These are phyloP conservation scores for Pelvicachromis taeniatus DNA, from an alignment of 2,113 vertebrate species.

Conservation along the genomic window DNA sequence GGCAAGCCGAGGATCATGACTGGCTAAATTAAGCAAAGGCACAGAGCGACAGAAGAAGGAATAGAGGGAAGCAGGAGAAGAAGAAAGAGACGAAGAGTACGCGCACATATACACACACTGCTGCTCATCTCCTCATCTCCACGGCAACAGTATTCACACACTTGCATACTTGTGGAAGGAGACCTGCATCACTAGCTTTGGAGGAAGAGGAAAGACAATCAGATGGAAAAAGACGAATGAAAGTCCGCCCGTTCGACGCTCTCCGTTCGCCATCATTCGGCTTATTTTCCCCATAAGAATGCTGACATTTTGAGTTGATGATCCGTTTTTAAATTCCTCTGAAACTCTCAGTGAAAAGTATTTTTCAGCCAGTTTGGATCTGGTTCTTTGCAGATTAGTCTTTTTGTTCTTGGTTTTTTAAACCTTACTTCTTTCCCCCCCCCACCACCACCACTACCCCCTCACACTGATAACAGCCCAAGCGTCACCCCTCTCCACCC, in stretches of 20 bases:
- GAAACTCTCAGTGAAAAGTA: not conserved
- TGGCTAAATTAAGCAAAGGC: slow-evolving; percentile 41
- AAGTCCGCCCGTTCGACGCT: not conserved
- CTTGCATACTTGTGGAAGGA: slow-evolving; percentile 49
- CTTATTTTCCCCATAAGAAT: not conserved
- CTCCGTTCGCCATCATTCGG: slow-evolving; percentile 21
- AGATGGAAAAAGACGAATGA: slow-evolving; percentile 43
- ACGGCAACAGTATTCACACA: slow-evolving; percentile 63
- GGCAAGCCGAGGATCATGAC: slow-evolving; percentile 44
- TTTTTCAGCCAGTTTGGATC: not conserved
- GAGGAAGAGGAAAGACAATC: slow-evolving; percentile 33
- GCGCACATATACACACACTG: not conserved
- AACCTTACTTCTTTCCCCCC: not conserved
- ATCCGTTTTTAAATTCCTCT: not conserved
- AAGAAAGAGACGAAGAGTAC: slow-evolving; percentile 38
- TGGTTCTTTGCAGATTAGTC: not conserved
- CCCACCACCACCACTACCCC: not conserved
- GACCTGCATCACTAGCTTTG: slow-evolving; percentile 33
- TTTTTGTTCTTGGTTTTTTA: not conserved
- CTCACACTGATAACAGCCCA: not conserved
- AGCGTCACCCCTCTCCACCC: not conserved
- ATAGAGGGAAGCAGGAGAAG: not conserved
- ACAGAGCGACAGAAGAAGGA: slow-evolving; percentile 11
- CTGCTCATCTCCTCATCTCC: slow-evolving; percentile 58
- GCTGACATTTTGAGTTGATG: slow-evolving; percentile 8